A percentile compares a stretch with the other conserved stretches of the same genome.
Conservation (phyloP, 2,797 vertebrate species). For the Pachyuromys duprasi region DNA sequence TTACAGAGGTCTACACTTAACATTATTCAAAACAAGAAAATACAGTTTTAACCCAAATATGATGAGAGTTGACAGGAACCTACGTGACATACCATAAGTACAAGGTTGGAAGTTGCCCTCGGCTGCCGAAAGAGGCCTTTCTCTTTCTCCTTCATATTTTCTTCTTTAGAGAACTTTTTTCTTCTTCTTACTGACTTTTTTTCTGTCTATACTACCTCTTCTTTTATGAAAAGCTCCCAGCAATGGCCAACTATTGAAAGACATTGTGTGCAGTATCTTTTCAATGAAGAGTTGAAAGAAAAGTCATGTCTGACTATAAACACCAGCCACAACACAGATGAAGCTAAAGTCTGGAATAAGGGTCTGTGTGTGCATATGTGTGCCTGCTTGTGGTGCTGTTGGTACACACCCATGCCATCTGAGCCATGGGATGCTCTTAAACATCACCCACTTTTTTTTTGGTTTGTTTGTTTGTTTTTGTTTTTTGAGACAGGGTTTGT, state of each 20-base stretch:
- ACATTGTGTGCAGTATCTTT: neutral
- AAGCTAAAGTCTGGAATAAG: fast-evolving
- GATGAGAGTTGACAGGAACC: neutral
- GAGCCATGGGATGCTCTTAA: neutral
- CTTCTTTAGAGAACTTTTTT: neutral
- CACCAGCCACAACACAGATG: neutral
- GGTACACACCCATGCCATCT: neutral
- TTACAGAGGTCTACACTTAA: neutral
- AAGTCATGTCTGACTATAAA: neutral
- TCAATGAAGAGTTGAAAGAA: neutral
- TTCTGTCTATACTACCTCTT: neutral
- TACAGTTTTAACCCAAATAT: neutral
- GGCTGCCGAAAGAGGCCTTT: neutral
- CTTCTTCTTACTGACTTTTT: neutral
- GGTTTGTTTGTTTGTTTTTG: too few relatives aligned
- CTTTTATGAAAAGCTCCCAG: neutral
- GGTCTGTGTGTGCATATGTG: fast-evolving
- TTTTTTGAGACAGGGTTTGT: too few relatives aligned
- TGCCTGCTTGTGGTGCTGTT: neutral
- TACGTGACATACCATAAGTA: neutral
- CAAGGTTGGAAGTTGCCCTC: neutral
- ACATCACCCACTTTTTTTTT: neutral
- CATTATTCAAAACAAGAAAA: conserved; percentile 28
- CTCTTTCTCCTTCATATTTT: neutral
- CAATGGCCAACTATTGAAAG: neutral